Base-by-base conservation (phyloP, 2,113 vertebrate genomes). In the Python bivittatus region DNA sequence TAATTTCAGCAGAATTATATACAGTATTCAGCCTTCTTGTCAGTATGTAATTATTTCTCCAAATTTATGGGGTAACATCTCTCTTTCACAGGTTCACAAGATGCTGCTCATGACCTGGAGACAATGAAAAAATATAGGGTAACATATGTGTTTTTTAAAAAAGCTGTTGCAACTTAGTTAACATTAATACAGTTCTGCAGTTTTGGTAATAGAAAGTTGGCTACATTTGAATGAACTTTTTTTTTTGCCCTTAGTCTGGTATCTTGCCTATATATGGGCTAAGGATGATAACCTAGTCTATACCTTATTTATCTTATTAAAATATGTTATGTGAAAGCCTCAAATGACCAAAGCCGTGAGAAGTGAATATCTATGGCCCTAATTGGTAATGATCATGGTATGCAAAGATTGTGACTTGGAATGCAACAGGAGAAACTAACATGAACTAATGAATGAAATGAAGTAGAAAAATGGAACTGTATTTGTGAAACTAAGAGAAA, bases 61-160 rank as follows among this genome's bases (percentile, higher is more conserved):
- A 52, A 0, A 11, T 12, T 38, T 2, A 4, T 5, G 33, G 12
- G 72, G 27, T 61, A 4, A 84, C 44, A 12, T 2, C 8, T 94
- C 58, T 96, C 95, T 92, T 79, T 96, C 61, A 1, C 91, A 99
- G 99, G 98, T 72, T 99, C 99, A 87, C 99, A 99, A 96, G 99
- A 99, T 96, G 98, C 98, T 48, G 99, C 99, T 83, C 98, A 99
- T 94, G 98, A 99, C 96, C 97, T 99, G 95, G 97, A 97, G 89
- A 98, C 97, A 8, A 93, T 99, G 96, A 99, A 96, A 90, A 98
- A 98, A 94, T 93, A 98, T 64, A 98, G 99, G 98, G 99, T 99
- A 97, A 97, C 86, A 1, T 53, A 17, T 6, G 0, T 8, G 0
- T 11, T 44, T 64, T 48, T 48, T 86, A 20, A 20, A 64, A 64